Conservation (phyloP, 2,888 invertebrate genomes). For the Callyntrura sp. region DNA sequence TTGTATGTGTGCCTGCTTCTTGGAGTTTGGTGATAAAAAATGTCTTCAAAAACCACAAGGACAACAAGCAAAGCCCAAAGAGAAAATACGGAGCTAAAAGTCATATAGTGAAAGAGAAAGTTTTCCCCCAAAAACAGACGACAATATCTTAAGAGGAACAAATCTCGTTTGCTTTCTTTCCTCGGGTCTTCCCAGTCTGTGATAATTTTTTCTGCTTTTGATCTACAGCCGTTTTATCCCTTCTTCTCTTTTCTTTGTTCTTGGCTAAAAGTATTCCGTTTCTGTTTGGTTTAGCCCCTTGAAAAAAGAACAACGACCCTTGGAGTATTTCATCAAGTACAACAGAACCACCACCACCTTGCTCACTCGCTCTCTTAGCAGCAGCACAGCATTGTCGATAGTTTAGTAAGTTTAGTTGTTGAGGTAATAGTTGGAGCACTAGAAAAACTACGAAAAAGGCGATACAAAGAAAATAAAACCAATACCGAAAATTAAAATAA, state of each 20-base stretch:
- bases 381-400: neutral
- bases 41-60: constrained; percentile 37
- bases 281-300: constrained; percentile 27
- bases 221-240: constrained; percentile 36
- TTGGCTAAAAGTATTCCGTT: constrained; percentile 55
- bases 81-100: constrained; percentile 37
- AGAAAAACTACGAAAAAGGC: neutral
- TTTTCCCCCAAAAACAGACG: constrained; percentile 36
- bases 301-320: constrained; percentile 43
- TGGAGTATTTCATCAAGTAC: constrained; percentile 39
- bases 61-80: constrained; percentile 32
- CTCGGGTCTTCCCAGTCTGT: neutral
- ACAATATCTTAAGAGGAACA: constrained; percentile 36
- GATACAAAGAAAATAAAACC: neutral
- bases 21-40: constrained; percentile 1
- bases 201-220: constrained; percentile 37
- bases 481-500: neutral
- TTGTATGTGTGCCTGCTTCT: neutral
- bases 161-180: constrained; percentile 38
- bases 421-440: neutral
- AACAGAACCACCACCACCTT: neutral
- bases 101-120: constrained; percentile 25
- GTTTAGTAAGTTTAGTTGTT: neutral
- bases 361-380: neutral
- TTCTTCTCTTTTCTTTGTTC: constrained; percentile 39